Evolutionary conservation across 2,888 invertebrate genomes (phyloP), one percentile per base, ranked within the genome.

Genomic region (Ligdia adustata): DNA sequence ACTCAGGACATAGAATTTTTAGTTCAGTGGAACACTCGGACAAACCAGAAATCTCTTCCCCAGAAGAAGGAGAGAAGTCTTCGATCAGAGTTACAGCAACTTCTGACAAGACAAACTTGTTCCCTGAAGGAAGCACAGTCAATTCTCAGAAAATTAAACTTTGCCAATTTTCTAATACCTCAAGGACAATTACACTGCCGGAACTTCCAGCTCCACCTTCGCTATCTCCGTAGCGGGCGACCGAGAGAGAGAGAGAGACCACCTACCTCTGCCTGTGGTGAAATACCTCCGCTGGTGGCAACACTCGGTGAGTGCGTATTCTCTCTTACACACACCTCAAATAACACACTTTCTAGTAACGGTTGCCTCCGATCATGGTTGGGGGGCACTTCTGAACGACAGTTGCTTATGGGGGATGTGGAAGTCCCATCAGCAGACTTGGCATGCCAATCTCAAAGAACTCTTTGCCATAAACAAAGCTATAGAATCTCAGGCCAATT

Each of bases 391-490:
- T 0, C 9, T 55, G 22, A 26, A 50, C 22, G 46, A 1, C 3
- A 12, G 11, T 4, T 1, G 1, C 0, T 5, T 42, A 5, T 0
- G 9, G 3, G 42, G 42, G 1, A 2, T 7, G 1, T 56, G 57
- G 57, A 33, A 38, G 0, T n/a, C 0, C 0, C 2, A 33, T 0
- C 57, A 61, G 9, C 3, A 2, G 1, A 3, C 3, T 1, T 57
- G 56, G 59, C 59, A 62, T 34, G 44, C 13, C 41, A 61, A 61
- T 37, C 6, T 14, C 4, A 61, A 58, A 27, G 61, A 59, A 13
- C 13, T 62, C 5, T 48, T 2, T 1, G 15, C 15, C 1, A 24
- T 26, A 3, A 1, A 20, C 2, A 3, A 13, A 13, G 39, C 12
- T 9, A 1, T 40, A 1, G 1, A 4, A 6, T n/a, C 1, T 9